phyloP scores from a whole-genome alignment of 2,888 invertebrate genomes.

The Synanthedon vespiformis region DNA sequence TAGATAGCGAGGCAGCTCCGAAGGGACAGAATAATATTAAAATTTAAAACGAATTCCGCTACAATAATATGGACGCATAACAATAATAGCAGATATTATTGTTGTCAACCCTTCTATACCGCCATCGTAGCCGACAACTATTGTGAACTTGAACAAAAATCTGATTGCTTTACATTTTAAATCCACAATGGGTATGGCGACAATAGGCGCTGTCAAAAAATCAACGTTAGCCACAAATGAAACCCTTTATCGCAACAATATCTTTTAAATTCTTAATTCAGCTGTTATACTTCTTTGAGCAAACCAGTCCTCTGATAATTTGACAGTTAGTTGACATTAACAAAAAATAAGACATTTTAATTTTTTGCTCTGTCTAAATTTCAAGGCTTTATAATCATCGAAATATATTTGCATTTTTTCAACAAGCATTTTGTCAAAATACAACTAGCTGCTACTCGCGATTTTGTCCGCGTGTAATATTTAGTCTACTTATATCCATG shows the following conservation, averaged over 20 bases:
- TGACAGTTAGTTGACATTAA: constrained; percentile 55
- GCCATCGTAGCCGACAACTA: constrained; percentile 21
- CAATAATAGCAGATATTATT: too few species aligned
- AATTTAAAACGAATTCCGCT: not conserved
- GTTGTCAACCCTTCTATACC: constrained; percentile 21
- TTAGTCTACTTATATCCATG: too few species aligned
- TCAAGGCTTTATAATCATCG: not conserved
- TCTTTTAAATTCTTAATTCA: constrained; percentile 38
- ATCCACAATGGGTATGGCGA: constrained; percentile 27
- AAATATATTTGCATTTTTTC: not conserved
- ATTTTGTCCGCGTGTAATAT: too few species aligned
- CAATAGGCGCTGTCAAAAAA: constrained; percentile 50
- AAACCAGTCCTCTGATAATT: constrained; percentile 51
- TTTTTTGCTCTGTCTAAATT: not conserved
- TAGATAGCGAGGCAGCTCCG: too few species aligned
- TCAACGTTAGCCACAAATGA: constrained; percentile 32
- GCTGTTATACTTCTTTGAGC: constrained; percentile 38
- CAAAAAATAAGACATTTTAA: constrained; percentile 18
- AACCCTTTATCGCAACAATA: constrained; percentile 32
- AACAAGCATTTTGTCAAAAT: too few species aligned
- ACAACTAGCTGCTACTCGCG: too few species aligned
- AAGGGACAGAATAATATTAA: not conserved
- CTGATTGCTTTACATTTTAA: constrained; percentile 25
- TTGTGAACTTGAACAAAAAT: constrained; percentile 19
- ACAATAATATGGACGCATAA: not conserved